These are phyloP conservation scores for Glareola pratincola DNA, from an alignment of 2,113 vertebrate genomes.

Conservation along the genomic window DNA sequence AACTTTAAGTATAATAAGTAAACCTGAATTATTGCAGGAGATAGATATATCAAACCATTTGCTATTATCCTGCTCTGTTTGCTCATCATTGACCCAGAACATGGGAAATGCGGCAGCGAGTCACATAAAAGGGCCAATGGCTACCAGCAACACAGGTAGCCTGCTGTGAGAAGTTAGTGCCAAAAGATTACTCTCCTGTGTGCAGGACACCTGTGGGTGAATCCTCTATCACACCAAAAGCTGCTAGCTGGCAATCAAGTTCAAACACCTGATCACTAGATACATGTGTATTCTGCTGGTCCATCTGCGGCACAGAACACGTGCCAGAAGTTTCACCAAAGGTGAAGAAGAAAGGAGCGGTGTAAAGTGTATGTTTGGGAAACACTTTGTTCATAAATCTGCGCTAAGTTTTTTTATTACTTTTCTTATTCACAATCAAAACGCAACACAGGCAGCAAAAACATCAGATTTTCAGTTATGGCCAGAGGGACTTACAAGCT, in stretches of 20 bases:
- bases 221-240: background rate
- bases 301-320: background rate
- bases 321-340: constrained; percentile 9
- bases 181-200: constrained; percentile 21
- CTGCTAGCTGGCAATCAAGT: constrained; percentile 38
- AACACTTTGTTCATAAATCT: background rate
- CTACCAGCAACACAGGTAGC: background rate
- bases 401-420: background rate
- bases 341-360: background rate
- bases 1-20: background rate
- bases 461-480: background rate
- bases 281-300: background rate
- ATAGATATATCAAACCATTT: background rate
- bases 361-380: background rate
- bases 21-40: background rate
- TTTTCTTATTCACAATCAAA: background rate
- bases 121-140: background rate
- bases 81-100: background rate
- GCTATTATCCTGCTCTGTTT: background rate
- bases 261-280: constrained; percentile 30
- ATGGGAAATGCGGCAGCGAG: background rate
- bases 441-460: background rate
- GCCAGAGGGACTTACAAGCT: background rate
- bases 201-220: constrained; percentile 24
- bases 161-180: constrained; percentile 37